Evolutionary conservation across 2,888 invertebrate species (phyloP).

Genomic region (Andricus curvator): DNA sequence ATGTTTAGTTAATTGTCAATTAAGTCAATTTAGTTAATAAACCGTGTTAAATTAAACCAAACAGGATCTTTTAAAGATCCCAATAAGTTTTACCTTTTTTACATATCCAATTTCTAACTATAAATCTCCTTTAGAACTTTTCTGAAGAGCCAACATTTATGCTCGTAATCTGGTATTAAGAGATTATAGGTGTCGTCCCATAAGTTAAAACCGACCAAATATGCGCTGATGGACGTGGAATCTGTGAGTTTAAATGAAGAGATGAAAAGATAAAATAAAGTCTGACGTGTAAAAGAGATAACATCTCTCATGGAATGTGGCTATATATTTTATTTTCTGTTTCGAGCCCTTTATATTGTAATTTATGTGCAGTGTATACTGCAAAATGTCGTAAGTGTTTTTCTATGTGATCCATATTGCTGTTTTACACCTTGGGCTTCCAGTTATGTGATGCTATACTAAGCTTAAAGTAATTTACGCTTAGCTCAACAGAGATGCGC

Average conservation of each 20-base stretch:
- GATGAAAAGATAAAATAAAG: neutral
- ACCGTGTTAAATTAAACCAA: too few species aligned
- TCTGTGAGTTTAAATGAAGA: neutral
- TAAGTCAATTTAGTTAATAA: too few species aligned
- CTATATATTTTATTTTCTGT: neutral
- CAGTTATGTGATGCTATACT: conserved; percentile 10
- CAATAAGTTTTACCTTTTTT: neutral
- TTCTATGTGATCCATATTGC: conserved; percentile 14
- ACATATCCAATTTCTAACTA: neutral
- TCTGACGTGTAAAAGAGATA: neutral
- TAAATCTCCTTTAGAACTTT: conserved; percentile 2
- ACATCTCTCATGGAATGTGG: neutral
- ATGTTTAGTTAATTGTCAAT: too few species aligned
- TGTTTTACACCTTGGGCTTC: neutral
- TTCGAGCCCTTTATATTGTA: neutral
- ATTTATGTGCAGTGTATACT: neutral
- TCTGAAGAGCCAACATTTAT: neutral
- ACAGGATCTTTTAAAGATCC: neutral
- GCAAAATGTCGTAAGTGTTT: neutral
- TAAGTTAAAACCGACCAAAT: neutral
- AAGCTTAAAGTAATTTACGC: conserved; percentile 17
- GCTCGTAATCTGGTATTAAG: neutral
- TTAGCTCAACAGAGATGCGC: conserved; percentile 47
- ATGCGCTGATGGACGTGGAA: neutral
- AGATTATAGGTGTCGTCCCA: conserved; percentile 1